These are phyloP conservation scores for Cremastinae sp. DNA, from an alignment of 2,888 invertebrate species.

Conservation along the genomic window DNA sequence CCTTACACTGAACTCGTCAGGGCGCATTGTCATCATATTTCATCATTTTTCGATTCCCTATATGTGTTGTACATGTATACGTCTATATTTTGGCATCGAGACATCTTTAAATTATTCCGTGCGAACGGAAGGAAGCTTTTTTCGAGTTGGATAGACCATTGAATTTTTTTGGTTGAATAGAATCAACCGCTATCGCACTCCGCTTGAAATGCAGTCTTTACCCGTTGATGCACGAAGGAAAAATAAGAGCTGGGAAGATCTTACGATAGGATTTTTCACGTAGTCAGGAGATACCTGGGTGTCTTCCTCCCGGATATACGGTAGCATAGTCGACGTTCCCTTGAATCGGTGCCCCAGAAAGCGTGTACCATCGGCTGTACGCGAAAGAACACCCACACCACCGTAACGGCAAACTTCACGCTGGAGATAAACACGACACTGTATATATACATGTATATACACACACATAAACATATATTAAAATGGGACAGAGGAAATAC, in stretches of 20 bases:
- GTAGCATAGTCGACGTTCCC: conserved; percentile 48
- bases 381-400: conserved; percentile 32
- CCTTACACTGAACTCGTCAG: no score
- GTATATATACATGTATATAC: conserved; percentile 21
- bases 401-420: conserved; percentile 39
- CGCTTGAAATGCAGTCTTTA: background rate
- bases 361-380: conserved; percentile 29
- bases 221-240: background rate
- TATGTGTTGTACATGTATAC: no score
- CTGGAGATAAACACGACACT: conserved; percentile 46
- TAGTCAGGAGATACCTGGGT: conserved; percentile 45
- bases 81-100: no score
- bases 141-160: no score
- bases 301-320: conserved; percentile 54
- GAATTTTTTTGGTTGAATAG: no score
- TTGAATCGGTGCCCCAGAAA: conserved; percentile 34
- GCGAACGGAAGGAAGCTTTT: no score
- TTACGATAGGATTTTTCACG: conserved; percentile 28
- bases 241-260: conserved; percentile 16
- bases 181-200: no score
- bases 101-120: background rate
- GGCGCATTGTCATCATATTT: no score
- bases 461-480: no score
- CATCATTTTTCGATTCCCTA: no score
- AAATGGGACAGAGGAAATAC: background rate